Percentiles rank a stretch among this genome's conserved stretches.
These are phyloP conservation scores for Zaprionus africanus DNA, from an alignment of 1,140 invertebrate genomes.

Conservation along the genomic window DNA sequence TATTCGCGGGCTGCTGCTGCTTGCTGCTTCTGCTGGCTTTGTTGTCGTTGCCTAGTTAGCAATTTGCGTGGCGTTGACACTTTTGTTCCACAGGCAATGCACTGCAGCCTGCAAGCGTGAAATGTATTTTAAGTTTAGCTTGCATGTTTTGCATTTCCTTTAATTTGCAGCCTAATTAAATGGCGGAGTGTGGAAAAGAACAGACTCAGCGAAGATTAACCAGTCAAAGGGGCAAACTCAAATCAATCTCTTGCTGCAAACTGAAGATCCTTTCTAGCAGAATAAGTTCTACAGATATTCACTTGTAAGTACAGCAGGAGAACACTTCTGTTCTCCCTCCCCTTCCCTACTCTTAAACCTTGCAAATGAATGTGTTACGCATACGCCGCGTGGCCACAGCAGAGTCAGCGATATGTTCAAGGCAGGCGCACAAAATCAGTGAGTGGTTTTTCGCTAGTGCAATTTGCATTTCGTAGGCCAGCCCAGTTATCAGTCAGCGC, in stretches of 20 bases:
- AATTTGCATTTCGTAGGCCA: constrained; percentile 42
- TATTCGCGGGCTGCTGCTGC: constrained; percentile 30
- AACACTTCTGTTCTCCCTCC: too few relatives aligned
- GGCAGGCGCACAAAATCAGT: constrained; percentile 19
- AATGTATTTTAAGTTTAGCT: constrained; percentile 18
- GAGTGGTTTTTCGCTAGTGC: constrained; percentile 41
- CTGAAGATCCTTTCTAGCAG: not conserved
- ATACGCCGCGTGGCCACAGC: constrained; percentile 31
- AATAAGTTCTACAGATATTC: not conserved
- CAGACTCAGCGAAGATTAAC: not conserved
- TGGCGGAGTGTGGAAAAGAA: not conserved
- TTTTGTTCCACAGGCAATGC: constrained; percentile 8
- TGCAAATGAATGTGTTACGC: constrained; percentile 25
- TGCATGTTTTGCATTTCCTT: constrained; percentile 1
- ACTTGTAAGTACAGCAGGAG: constrained; percentile 11
- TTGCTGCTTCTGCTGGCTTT: not conserved
- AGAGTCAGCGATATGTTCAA: not conserved
- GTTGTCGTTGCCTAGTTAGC: constrained; percentile 6
- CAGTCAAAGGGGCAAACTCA: too few relatives aligned
- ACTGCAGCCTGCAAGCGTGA: not conserved
- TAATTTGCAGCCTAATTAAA: not conserved
- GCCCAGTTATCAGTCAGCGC: not conserved
- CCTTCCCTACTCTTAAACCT: too few relatives aligned
- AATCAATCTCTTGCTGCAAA: not conserved
- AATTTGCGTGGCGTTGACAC: constrained; percentile 41